Base-by-base conservation (phyloP, 1,140 invertebrate species). In the Stegodyphus dumicola region DNA sequence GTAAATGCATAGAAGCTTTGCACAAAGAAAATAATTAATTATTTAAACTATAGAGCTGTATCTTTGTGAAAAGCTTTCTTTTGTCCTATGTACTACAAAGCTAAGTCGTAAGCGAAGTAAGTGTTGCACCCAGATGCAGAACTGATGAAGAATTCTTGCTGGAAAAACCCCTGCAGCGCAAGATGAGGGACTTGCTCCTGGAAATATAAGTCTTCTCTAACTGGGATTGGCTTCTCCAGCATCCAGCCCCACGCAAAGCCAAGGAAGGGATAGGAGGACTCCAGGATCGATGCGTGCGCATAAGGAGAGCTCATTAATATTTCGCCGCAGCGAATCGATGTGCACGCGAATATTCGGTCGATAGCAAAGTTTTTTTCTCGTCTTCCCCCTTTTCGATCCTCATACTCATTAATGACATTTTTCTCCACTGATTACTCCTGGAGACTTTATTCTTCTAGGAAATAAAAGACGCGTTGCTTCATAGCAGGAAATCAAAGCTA, bases 271-370 rank as follows among this genome's bases (percentile, higher is more conserved):
- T 77, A 65, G 56, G 56, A 77, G 64, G 75, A 33, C 33, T 33
- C 33, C 33, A 33, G 33, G 33, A 33, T 33, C 64, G 48, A 48
- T 79, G 77, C 77, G 77, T 52, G 77, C 77, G 77, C 77, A 79
- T 79, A 51, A 51, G 18, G 49, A 11, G 11, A n/a, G 13, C 77
- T 79, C 77, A 79, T 79, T 79, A 79, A 70, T 79, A 79, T 79
- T 79, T 79, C 77, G 54, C 53, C 17, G 77, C 77, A 79, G 77
- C 65, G 77, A 79, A 79, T 79, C 77, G 77, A 79, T 79, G 77
- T 7, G 67, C 77, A 79, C 77, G 77, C 77, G 18, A 79, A 15
- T 65, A 52, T 7, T 15, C 60, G 75, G 75, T 77, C 75, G 75
- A 77, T 77, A 33, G 33, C 1, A 33, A 33, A 33, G 3, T 33